Conservation (phyloP, 1,140 invertebrate genomes). For the Venustaconcha ellipsiformis region DNA sequence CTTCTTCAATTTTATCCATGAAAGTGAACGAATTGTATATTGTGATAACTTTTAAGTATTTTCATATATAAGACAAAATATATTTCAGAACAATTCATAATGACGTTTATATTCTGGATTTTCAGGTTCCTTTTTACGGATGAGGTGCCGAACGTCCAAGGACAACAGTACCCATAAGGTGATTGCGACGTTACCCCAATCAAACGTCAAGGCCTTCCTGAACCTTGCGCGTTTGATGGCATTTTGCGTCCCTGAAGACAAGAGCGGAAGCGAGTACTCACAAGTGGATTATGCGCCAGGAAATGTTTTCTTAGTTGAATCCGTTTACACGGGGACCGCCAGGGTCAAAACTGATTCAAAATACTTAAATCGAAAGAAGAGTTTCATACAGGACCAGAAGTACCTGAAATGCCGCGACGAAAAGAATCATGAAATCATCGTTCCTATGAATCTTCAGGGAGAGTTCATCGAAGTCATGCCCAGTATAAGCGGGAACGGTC, state of each 20-base stretch:
- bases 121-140: conserved; percentile 36
- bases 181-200: conserved; percentile 24
- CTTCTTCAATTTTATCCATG: no score
- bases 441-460: conserved; percentile 18
- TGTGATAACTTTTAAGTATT: no score
- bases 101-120: background rate
- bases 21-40: no score
- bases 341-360: conserved; percentile 27
- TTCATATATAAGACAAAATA: no score
- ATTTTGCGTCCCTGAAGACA: conserved; percentile 27
- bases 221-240: conserved; percentile 35
- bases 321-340: conserved; percentile 27
- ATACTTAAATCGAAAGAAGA: conserved; percentile 21
- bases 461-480: conserved; percentile 41
- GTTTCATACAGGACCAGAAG: conserved; percentile 22
- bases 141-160: conserved; percentile 35
- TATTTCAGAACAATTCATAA: no score
- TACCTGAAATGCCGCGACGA: conserved; percentile 40
- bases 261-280: conserved; percentile 25
- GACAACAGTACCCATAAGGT: conserved; percentile 30
- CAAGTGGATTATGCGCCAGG: conserved; percentile 36
- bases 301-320: conserved; percentile 39
- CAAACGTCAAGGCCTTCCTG: conserved; percentile 33
- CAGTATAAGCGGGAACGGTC: conserved; percentile 19
- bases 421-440: conserved; percentile 27